phyloP scores from a whole-genome alignment of 2,797 vertebrate genomes.

The Anisognathus igniventris region DNA sequence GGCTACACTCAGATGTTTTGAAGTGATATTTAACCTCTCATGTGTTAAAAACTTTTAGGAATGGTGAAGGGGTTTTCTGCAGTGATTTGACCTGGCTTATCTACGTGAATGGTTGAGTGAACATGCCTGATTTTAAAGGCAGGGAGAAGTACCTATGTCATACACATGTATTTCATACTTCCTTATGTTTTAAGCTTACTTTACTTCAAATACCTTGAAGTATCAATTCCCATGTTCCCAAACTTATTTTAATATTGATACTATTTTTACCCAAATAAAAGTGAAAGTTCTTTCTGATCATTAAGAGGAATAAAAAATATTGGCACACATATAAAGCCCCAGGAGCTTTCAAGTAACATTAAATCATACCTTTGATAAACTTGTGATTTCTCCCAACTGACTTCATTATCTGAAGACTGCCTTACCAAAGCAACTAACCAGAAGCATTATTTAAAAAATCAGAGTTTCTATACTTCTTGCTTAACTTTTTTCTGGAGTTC shows the following conservation, averaged over 20 bases:
- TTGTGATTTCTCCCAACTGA: conserved; percentile 10
- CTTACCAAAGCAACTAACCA: not conserved
- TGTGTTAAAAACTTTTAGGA: not conserved
- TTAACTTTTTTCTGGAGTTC: not conserved
- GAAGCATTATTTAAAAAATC: not conserved
- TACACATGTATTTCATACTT: not conserved
- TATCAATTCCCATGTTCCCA: not conserved
- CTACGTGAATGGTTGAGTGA: not conserved
- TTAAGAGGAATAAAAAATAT: not conserved
- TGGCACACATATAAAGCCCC: not conserved
- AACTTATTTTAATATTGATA: conserved; percentile 12
- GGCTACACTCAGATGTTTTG: not conserved
- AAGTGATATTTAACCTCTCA: not conserved
- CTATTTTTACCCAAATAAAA: conserved; percentile 9
- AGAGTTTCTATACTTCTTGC: not conserved
- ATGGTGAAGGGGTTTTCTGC: not conserved
- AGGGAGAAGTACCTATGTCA: not conserved
- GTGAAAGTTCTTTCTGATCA: not conserved
- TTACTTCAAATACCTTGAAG: not conserved
- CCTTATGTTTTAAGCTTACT: not conserved
- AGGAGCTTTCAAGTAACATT: not conserved
- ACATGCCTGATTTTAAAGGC: not conserved
- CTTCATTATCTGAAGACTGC: not conserved
- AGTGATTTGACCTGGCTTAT: not conserved
- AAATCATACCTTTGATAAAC: conserved; percentile 14